Evolutionary conservation across 2,113 vertebrate genomes (phyloP), one percentile per base, ranked within the genome.

Genomic region (Pelecanoides urinatrix): DNA sequence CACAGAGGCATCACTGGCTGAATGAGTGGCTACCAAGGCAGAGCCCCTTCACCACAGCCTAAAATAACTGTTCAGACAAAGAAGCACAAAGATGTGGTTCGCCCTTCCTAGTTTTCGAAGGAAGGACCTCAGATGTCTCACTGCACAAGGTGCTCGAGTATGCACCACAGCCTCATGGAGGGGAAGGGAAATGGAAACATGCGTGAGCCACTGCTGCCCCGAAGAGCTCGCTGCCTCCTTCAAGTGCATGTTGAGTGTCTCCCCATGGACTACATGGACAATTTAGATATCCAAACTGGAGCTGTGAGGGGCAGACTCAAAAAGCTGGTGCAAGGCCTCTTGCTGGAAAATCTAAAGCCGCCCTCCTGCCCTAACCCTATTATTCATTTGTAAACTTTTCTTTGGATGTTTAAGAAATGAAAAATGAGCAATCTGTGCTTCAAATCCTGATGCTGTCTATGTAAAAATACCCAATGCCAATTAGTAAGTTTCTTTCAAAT

Each of bases 191-290:
- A 30, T 4, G 61, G 56, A 72, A 75, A n/a, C 8, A 8, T 0
- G 1, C 16, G 34, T 26, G 4, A 3, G 11, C 8, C 30, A 25
- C 8, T 9, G 50, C 19, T 71, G 12, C 42, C 50, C 13, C 32
- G 53, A 7, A 29, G 21, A 72, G 10, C 27, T 23, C 23, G 6
- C 7, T 23, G 3, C 38, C 12, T 63, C 38, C n/a, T 59, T 29
- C 2, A 10, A 23, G 19, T 18, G 13, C 7, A 5, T 1, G 4
- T 12, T 0, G 0, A 70, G 8, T 4, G 5, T 29, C 32, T 75
- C 13, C n/a, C 17, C 40, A 23, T 0, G 1, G 29, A 20, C 14
- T n/a, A 19, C 2, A 9, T 0, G 2, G 29, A 32, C 11, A 62
- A 16, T 5, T 53, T n/a, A 65, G 19, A n/a, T 6, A 78, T 3